phyloP scores from a whole-genome alignment of 1,140 invertebrate genomes.

The Metaphire vulgaris region DNA sequence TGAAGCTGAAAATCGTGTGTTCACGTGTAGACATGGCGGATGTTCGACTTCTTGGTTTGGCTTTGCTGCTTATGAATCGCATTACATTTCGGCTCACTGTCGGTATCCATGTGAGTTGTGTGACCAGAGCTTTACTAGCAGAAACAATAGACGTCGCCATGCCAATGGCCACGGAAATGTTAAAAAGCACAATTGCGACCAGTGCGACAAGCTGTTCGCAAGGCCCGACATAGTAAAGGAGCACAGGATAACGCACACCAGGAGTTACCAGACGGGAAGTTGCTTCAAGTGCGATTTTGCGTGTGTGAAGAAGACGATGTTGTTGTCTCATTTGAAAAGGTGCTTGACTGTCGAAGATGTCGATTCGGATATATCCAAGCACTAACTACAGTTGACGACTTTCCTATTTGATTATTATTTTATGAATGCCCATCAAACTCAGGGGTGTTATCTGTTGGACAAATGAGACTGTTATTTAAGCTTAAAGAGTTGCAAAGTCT shows the following conservation, averaged over 20 bases:
- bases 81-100: conserved; percentile 17
- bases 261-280: conserved; percentile 18
- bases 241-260: conserved; percentile 27
- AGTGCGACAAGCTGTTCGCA: conserved; percentile 23
- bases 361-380: conserved; percentile 4
- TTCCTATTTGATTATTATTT: too few species aligned
- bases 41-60: conserved; percentile 7
- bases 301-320: conserved; percentile 18
- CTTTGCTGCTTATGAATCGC: conserved; percentile 22
- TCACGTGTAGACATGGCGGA: not conserved
- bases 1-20: not conserved
- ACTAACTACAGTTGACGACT: too few species aligned
- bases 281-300: conserved; percentile 19
- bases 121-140: conserved; percentile 23
- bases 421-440: too few species aligned
- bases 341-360: conserved; percentile 18
- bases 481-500: too few species aligned
- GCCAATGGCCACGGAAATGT: conserved; percentile 8
- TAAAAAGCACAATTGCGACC: conserved; percentile 20
- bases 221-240: conserved; percentile 26
- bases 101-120: conserved; percentile 29
- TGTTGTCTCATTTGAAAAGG: conserved; percentile 28
- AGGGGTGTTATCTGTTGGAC: too few species aligned
- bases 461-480: too few species aligned
- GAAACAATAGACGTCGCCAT: conserved; percentile 28